A percentile compares a stretch with the other conserved stretches of the same genome.
Conservation (phyloP, 2,888 invertebrate species). For the Chrysomela aeneicollis region DNA sequence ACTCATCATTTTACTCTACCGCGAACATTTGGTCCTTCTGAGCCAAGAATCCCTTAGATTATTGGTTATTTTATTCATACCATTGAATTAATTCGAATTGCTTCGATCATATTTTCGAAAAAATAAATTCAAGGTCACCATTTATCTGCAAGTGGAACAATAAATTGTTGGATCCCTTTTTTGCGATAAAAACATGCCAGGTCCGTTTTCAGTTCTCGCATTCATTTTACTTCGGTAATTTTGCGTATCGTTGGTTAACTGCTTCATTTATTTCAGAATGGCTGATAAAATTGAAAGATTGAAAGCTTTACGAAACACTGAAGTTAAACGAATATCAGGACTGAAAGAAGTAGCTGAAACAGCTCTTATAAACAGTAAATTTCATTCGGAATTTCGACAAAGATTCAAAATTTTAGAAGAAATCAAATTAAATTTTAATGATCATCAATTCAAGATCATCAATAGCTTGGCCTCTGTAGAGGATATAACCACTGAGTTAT, state of each 20-base stretch:
- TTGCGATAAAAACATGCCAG: too few relatives aligned
- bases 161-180: too few relatives aligned
- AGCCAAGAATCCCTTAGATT: too few relatives aligned
- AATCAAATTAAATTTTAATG: conserved; percentile 1
- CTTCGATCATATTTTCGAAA: too few relatives aligned
- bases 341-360: conserved; percentile 1
- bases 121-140: too few relatives aligned
- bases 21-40: too few relatives aligned
- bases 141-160: background rate
- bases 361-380: background rate
- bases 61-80: too few relatives aligned
- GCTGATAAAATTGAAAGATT: conserved; percentile 10
- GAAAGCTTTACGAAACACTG: conserved; percentile 6
- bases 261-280: background rate
- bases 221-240: too few relatives aligned
- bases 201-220: too few relatives aligned
- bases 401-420: conserved; percentile 8
- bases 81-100: too few relatives aligned
- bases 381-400: conserved; percentile 4
- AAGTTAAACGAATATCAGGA: conserved; percentile 4
- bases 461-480: background rate
- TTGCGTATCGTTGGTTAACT: too few relatives aligned
- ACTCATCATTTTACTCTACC: too few relatives aligned
- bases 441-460: conserved; percentile 5
- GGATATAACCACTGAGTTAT: conserved; percentile 1